A percentile compares a stretch with the other conserved stretches of the same genome.
phyloP scores from a whole-genome alignment of 2,888 invertebrate genomes.

The Gortyna flavago region DNA sequence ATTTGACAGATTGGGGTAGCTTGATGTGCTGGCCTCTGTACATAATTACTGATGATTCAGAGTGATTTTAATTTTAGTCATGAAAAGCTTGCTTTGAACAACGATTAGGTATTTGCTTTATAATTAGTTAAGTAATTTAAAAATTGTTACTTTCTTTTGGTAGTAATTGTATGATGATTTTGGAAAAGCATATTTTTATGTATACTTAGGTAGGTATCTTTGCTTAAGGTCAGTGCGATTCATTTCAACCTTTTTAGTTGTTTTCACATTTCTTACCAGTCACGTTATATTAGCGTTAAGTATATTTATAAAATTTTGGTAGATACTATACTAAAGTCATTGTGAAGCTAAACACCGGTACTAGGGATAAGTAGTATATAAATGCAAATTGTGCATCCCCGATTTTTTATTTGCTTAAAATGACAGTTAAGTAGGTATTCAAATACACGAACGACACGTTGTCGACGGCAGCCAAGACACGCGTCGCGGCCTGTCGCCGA shows the following conservation, averaged over 20 bases:
- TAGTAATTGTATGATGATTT: not conserved
- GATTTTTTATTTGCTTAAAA: not conserved
- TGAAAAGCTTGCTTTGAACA: not conserved
- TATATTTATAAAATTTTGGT: not conserved
- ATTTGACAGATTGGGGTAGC: too few species aligned
- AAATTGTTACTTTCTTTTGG: not conserved
- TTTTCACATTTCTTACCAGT: not conserved
- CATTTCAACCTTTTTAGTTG: not conserved
- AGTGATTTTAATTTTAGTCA: not conserved
- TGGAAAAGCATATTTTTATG: not conserved
- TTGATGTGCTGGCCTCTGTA: too few species aligned
- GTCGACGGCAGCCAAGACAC: too few species aligned
- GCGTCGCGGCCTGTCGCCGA: not conserved
- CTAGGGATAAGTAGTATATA: slow-evolving; percentile 18
- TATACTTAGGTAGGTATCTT: too few species aligned
- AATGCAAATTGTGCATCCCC: slow-evolving; percentile 10
- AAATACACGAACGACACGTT: too few species aligned
- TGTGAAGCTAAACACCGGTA: slow-evolving; percentile 48
- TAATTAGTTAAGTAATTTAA: not conserved
- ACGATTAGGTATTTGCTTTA: not conserved
- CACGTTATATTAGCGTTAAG: not conserved
- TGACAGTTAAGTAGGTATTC: not conserved
- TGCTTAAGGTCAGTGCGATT: slow-evolving; percentile 15
- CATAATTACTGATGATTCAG: not conserved
- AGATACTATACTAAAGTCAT: slow-evolving; percentile 29